These are phyloP conservation scores for Psittacula derbiana DNA, from an alignment of 2,797 vertebrate genomes.

Conservation along the genomic window DNA sequence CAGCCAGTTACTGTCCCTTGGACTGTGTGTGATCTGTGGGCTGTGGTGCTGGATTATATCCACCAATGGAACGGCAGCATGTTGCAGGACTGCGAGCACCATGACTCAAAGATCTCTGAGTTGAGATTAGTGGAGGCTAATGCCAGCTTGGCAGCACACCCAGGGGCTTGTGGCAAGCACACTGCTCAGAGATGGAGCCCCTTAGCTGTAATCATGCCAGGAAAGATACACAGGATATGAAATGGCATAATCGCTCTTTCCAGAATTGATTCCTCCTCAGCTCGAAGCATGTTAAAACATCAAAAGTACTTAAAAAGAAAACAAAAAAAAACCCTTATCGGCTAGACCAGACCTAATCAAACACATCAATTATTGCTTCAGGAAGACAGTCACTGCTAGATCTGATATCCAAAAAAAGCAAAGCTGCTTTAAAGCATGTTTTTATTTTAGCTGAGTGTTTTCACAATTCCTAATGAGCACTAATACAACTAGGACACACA, in stretches of 20 bases:
- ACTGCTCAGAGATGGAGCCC: not conserved
- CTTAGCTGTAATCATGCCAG: not conserved
- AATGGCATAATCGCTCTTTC: not conserved
- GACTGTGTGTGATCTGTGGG: not conserved
- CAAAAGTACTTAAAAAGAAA: too few species aligned
- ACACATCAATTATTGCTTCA: slow-evolving; percentile 26
- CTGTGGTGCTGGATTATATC: not conserved
- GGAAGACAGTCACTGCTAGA: slow-evolving; percentile 23
- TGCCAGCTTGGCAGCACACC: slow-evolving; percentile 10
- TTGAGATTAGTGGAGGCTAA: not conserved
- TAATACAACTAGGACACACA: slow-evolving; percentile 27
- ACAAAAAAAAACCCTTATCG: not conserved
- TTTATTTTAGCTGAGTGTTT: slow-evolving; percentile 43
- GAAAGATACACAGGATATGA: not conserved
- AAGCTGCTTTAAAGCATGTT: slow-evolving; percentile 30
- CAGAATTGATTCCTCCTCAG: slow-evolving; percentile 7
- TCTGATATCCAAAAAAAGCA: slow-evolving; percentile 40
- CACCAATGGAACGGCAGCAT: not conserved
- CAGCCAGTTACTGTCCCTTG: not conserved
- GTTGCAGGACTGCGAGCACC: not conserved
- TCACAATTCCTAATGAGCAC: not conserved
- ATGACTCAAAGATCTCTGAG: slow-evolving; percentile 16
- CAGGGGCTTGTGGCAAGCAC: not conserved
- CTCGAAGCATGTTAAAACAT: slow-evolving; percentile 6
- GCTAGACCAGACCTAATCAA: slow-evolving; percentile 48